Base-by-base conservation (phyloP, 2,888 invertebrate genomes). In the Pocota personata region DNA sequence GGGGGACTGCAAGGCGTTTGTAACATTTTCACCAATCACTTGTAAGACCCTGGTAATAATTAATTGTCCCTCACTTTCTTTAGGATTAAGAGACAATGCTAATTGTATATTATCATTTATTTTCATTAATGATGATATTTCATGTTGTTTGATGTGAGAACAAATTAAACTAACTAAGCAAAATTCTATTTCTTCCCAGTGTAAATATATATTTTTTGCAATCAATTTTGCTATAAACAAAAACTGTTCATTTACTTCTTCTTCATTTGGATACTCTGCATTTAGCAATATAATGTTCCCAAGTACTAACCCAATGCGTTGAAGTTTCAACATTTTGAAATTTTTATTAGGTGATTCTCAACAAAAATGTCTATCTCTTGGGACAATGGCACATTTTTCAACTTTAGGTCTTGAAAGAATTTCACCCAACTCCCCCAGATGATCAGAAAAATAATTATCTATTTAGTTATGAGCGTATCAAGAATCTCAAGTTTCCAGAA, bases 131-230 rank as follows among this genome's bases (percentile, higher is more conserved):
- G 89, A 5, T n/a, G n/a, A n/a, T n/a, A 87, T 78, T 64, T 88
- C 87, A 27, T 83, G 50, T 6, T 69, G 37, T 52, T 72, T 84
- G 1, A 14, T 64, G 37, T 75, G 12, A 19, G 77, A 75, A 21
- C 58, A 83, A 55, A 89, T 43, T 77, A 88, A 89, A 64, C 66
- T 60, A 14, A 88, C 19, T 35, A 89, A 76, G 73, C 87, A 89
- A 82, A 89, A 89, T 58, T 89, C 89, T 1, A 89, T 88, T 87
- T 89, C 89, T 72, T 89, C 89, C 89, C 89, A 89, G 12, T 88
- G 89, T 55, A 89, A 43, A 55, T 82, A 58, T 52, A 89, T 79
- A 77, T 88, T 89, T 72, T 87, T 55, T 19, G 64, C 64, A 19
- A 77, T 37, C n/a, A 52, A 75, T 67, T 82, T 88, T 69, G 62